phyloP scores from a whole-genome alignment of 2,797 vertebrate genomes.

The Loriculus beryllinus region DNA sequence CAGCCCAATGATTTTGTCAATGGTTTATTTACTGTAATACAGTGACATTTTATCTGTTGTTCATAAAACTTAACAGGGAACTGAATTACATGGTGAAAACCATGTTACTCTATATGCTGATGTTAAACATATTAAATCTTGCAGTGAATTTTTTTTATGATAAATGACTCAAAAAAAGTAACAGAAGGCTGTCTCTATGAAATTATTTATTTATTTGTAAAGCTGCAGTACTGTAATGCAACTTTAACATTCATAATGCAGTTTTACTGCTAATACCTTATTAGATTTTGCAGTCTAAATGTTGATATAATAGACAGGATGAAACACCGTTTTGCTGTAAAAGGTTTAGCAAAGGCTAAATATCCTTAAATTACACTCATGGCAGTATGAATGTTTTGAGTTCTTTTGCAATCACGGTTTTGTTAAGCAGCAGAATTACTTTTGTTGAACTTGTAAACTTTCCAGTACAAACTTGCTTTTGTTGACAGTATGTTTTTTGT shows the following conservation, averaged over 20 bases:
- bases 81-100: background rate
- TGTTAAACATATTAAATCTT: background rate
- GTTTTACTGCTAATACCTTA: background rate
- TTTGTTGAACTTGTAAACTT: slow-evolving; percentile 58
- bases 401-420: slow-evolving; percentile 58
- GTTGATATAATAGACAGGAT: background rate
- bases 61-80: fast-evolving
- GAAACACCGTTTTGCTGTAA: background rate
- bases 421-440: slow-evolving; percentile 37
- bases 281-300: background rate
- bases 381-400: slow-evolving; percentile 47
- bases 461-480: slow-evolving; percentile 56
- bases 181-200: background rate
- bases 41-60: background rate
- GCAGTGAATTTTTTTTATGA: background rate
- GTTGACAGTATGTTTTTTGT: slow-evolving; percentile 22
- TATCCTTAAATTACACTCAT: slow-evolving; percentile 32
- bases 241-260: background rate
- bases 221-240: background rate
- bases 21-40: background rate
- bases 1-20: background rate
- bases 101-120: background rate
- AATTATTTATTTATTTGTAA: background rate
- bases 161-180: background rate
- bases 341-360: slow-evolving; percentile 1